These are phyloP conservation scores for Tiliqua scincoides DNA, from an alignment of 2,113 vertebrate species.

Conservation along the genomic window DNA sequence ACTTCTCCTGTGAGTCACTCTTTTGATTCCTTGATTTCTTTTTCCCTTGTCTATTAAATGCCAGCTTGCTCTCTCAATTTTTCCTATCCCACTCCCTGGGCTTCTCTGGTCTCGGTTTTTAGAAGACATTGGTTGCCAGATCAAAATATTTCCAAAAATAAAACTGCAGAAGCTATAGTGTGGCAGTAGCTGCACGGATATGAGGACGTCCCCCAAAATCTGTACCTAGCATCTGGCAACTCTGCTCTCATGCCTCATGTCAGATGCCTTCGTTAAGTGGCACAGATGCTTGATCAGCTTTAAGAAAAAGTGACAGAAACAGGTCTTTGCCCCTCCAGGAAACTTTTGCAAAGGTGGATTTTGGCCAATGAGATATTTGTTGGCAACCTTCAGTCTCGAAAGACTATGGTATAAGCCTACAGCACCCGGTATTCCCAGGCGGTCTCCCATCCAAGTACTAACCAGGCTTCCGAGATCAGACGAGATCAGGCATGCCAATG, in stretches of 20 bases:
- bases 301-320: not conserved
- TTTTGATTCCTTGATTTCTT: not conserved
- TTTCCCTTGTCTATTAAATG: too few species aligned
- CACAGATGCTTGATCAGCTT: not conserved
- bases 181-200: not conserved
- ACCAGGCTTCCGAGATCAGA: too few species aligned
- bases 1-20: not conserved
- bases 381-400: too few species aligned
- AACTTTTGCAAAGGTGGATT: not conserved
- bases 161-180: not conserved
- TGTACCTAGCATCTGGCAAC: not conserved
- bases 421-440: too few species aligned
- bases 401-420: too few species aligned
- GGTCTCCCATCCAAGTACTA: too few species aligned
- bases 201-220: not conserved
- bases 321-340: not conserved
- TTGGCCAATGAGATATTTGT: not conserved
- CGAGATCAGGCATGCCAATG: too few species aligned
- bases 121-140: not conserved
- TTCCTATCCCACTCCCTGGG: not conserved
- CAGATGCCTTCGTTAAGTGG: not conserved
- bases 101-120: not conserved
- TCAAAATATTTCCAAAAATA: slow-evolving; percentile 1
- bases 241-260: not conserved
- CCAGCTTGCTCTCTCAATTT: not conserved